Evolutionary conservation across 2,113 vertebrate genomes (phyloP).

Genomic region (Entomyzon cyanotis): DNA sequence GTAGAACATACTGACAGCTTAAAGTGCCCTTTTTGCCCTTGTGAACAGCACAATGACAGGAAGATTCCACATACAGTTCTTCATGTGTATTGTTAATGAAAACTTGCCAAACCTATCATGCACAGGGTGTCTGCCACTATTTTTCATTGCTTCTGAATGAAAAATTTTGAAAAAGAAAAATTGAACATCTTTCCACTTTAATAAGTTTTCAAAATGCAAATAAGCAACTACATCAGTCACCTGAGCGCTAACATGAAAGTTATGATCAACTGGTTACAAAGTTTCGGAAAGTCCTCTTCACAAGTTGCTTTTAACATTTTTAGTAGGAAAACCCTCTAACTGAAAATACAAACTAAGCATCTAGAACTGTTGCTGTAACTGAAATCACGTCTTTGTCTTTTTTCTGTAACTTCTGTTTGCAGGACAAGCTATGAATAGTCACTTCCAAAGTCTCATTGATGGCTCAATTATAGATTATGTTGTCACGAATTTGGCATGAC

Average conservation of each 20-base stretch:
- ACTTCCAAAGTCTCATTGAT: constrained; percentile 16
- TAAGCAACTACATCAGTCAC: neutral
- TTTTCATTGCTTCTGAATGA: neutral
- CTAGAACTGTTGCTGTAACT: neutral
- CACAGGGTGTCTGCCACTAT: neutral
- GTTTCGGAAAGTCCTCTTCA: neutral
- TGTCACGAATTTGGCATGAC: constrained; percentile 9
- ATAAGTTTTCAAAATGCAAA: neutral
- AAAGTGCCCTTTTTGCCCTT: neutral
- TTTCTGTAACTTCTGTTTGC: neutral
- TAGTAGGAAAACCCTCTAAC: neutral
- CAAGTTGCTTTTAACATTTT: neutral
- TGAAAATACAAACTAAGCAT: neutral
- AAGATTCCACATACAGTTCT: neutral
- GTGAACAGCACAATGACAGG: neutral
- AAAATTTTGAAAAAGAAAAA: neutral
- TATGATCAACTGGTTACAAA: neutral
- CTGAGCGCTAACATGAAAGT: neutral
- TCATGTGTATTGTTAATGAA: neutral
- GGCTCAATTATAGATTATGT: neutral
- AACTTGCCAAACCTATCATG: neutral
- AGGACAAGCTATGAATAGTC: neutral
- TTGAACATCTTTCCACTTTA: neutral
- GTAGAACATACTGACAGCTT: neutral
- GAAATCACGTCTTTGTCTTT: neutral